These are phyloP conservation scores for Selenia dentaria DNA, from an alignment of 2,888 invertebrate species.

Conservation along the genomic window DNA sequence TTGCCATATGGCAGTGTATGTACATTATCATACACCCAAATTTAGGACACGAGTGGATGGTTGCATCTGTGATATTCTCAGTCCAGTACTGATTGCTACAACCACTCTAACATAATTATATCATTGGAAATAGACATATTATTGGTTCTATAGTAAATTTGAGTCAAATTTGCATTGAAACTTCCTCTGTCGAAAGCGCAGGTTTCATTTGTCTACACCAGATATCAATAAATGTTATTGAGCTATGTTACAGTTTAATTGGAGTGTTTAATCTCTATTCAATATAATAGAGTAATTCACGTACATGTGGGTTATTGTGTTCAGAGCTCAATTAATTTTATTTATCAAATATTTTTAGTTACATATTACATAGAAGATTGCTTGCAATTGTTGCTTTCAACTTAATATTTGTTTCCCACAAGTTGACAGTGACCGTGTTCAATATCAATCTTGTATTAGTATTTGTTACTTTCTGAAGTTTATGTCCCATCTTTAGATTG, in stretches of 20 bases:
- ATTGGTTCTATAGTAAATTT: no score
- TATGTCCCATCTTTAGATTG: slow-evolving; percentile 28
- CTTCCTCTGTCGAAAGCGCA: not conserved
- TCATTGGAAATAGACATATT: not conserved
- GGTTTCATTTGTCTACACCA: not conserved
- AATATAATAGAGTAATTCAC: slow-evolving; percentile 37
- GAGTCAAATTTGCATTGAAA: no score
- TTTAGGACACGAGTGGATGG: slow-evolving; percentile 47
- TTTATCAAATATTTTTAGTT: slow-evolving; percentile 43
- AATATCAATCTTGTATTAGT: slow-evolving; percentile 16
- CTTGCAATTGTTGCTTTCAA: slow-evolving; percentile 44
- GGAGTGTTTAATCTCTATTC: slow-evolving; percentile 18
- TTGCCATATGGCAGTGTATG: slow-evolving; percentile 29
- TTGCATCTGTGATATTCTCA: slow-evolving; percentile 81
- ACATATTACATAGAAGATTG: slow-evolving; percentile 46
- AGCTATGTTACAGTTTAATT: not conserved
- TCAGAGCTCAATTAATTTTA: slow-evolving; percentile 46
- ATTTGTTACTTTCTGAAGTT: slow-evolving; percentile 18
- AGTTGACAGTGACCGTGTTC: slow-evolving; percentile 46
- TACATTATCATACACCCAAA: slow-evolving; percentile 8
- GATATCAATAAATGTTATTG: not conserved
- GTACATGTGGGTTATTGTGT: slow-evolving; percentile 36
- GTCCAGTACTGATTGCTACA: slow-evolving; percentile 69
- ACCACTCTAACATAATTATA: slow-evolving; percentile 46
- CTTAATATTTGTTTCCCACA: slow-evolving; percentile 74